A percentile compares a stretch with the other conserved stretches of the same genome.
These are phyloP conservation scores for Clunio marinus DNA, from an alignment of 2,888 invertebrate genomes.

Conservation along the genomic window DNA sequence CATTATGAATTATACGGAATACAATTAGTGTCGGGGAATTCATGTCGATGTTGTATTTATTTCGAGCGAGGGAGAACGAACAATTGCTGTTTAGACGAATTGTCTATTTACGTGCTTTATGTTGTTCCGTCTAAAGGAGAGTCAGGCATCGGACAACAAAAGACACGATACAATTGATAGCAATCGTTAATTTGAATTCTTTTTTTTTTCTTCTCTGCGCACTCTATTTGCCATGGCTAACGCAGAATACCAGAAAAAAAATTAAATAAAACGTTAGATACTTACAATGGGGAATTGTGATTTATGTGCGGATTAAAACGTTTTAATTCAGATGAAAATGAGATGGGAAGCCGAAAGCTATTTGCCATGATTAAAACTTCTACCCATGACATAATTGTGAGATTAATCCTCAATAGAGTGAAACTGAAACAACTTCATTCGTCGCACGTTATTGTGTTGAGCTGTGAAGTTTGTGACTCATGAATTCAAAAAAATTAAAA, in stretches of 20 bases:
- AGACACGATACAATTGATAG: background rate
- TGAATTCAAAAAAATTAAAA: background rate
- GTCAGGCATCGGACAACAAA: background rate
- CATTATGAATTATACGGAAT: conserved; percentile 23
- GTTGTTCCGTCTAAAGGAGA: background rate
- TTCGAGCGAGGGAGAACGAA: too few species aligned
- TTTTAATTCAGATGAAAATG: background rate
- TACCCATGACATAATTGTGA: background rate
- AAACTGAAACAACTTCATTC: too few species aligned
- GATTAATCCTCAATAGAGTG: background rate
- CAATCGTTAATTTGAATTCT: background rate
- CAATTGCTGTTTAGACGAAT: conserved; percentile 26
- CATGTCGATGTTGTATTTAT: too few species aligned
- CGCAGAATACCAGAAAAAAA: too few species aligned
- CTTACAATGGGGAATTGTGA: background rate
- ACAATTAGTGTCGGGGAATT: conserved; percentile 35
- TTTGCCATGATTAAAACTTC: background rate
- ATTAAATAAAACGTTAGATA: background rate
- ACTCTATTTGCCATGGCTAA: background rate
- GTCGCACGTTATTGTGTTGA: too few species aligned
- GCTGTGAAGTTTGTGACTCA: too few species aligned
- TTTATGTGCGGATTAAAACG: conserved; percentile 1
- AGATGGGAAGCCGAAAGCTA: background rate
- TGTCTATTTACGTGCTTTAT: too few species aligned
- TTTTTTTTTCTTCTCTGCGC: too few species aligned